Base-by-base conservation (phyloP, 2,888 invertebrate species). In the Pardosa pseudoannulata region DNA sequence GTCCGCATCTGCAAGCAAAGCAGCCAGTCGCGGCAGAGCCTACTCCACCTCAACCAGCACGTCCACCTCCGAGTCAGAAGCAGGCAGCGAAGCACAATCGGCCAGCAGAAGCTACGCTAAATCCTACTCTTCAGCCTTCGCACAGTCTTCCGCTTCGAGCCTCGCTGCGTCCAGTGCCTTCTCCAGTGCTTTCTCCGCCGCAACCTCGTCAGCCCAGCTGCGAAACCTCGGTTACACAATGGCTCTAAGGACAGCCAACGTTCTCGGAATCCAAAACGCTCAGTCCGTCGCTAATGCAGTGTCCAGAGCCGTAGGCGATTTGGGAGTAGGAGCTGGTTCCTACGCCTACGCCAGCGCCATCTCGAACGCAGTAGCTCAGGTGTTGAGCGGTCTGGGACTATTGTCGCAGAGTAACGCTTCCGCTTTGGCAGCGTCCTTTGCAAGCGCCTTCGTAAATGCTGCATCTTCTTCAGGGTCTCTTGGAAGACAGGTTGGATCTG, bases 261-360 rank as follows among this genome's bases (percentile, higher is more conserved):
- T 41, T 19, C 67, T 76, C 6, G 76, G 67, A 46, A 19, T 76
- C 28, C 13, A 31, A 31, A 31, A 50, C 28, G n/a, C 46, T 7
- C 31, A 27, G n/a, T 65, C 31, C 27, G 19, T 67, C 41, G 76
- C 76, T n/a, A 29, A n/a, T 32, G 29, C 46, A 29, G 11, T 67
- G 6, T 39, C 76, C 23, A 65, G 46, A 31, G 76, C 76, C 6
- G 67, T 46, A 0, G 0, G n/a, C 13, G 1, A n/a, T 19, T 41
- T 67, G 16, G 76, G 76, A 1, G 67, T 31, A 1, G 65, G 67
- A 76, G 76, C 76, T 19, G 50, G 32, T 76, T 0, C 76, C 16
- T 19, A 3, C 6, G 46, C 39, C 13, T 76, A 76, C 41, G 76
- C 46, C 2, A 67, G 28, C 67, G 76, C 67, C 1, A 16, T 76